These are phyloP conservation scores for Tinamus major DNA, from an alignment of 2,797 vertebrate genomes.

Conservation along the genomic window DNA sequence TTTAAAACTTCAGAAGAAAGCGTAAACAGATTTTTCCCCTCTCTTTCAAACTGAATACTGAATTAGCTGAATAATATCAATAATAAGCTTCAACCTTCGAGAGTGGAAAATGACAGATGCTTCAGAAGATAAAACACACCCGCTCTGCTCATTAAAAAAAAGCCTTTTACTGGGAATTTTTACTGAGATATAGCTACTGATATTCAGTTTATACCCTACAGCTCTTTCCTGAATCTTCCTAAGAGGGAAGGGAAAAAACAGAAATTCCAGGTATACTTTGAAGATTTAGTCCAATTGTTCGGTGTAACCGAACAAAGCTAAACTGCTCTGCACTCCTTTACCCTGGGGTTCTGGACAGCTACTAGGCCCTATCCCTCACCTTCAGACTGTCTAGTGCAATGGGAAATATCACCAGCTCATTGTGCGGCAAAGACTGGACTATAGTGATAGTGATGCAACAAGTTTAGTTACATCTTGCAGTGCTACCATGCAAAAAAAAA, in stretches of 20 bases:
- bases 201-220: neutral
- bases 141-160: neutral
- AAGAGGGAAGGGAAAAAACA: too few species aligned
- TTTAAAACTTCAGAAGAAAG: conserved; percentile 15
- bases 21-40: neutral
- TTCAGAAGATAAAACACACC: neutral
- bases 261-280: neutral
- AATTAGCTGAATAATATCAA: neutral
- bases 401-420: too few species aligned
- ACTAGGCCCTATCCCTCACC: neutral
- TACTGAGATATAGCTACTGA: neutral
- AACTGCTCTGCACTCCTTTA: too few species aligned
- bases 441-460: neutral
- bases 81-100: neutral
- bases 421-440: too few species aligned
- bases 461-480: neutral
- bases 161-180: neutral
- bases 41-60: neutral
- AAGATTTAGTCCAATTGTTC: neutral
- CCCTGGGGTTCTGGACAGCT: too few species aligned
- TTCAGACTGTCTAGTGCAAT: too few species aligned
- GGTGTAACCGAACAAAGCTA: neutral
- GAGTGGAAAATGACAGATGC: neutral
- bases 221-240: too few species aligned
- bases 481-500: neutral